Evolutionary conservation across 2,113 vertebrate species (phyloP), one percentile per base, ranked within the genome.

Genomic region (Ophthalmotilapia sp.): DNA sequence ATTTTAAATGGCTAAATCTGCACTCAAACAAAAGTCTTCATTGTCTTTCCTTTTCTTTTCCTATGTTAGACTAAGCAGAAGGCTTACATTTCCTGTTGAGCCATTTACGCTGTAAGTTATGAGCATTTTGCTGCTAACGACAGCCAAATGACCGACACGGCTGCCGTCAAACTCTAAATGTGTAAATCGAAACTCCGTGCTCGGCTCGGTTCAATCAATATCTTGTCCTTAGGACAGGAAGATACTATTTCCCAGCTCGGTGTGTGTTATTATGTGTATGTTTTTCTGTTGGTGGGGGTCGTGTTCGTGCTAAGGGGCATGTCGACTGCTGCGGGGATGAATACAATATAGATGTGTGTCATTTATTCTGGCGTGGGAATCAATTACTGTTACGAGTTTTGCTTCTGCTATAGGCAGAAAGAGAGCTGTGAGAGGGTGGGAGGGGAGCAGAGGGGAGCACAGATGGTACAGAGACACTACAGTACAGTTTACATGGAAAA

Each of bases 151-250:
- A 90, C 80, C 91, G 86, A 94, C 92, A 94, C 56, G 88, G 90
- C 88, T 54, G 83, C 90, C 82, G 88, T 92, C 90, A 93, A 90
- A 91, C 84, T 91, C 84, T 83, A 89, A 93, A 94, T 90, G 94
- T 93, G 83, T 89, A 94, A 95, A 95, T 96, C 93, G 93, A 95
- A 95, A 93, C 90, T 83, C 70, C 84, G 80, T 53, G 68, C 88
- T 85, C 45, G 31, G 49, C 9, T 68, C 9, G 85, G 73, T 51
- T 29, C 90, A 55, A 95, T 95, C 94, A 84, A 95, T 96, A 94
- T 77, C 90, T 92, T 56, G 31, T 92, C 92, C 91, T 90, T 88
- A 26, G 92, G 94, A 93, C 92, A 92, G 94, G 94, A 94, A 93
- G 88, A 91, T 90, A 91, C 94, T 92, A 92, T 91, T 90, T 73